These are phyloP conservation scores for Lepidiolamprologus cunningtoni DNA, from an alignment of 2,113 vertebrate genomes.

Conservation along the genomic window DNA sequence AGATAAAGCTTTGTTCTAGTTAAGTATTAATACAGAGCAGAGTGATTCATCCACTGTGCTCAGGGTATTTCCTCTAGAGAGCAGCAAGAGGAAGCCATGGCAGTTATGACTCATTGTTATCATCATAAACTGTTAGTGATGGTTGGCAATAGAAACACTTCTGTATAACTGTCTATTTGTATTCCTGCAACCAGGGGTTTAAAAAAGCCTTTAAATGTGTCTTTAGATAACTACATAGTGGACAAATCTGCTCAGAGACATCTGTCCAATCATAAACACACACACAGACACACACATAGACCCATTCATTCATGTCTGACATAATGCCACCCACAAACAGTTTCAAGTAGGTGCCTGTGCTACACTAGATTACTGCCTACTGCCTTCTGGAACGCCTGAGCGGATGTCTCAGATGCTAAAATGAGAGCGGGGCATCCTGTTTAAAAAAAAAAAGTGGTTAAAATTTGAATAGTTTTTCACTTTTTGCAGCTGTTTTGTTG, in stretches of 20 bases:
- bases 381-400: background rate
- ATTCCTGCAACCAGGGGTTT: background rate
- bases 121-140: background rate
- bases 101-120: background rate
- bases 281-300: background rate
- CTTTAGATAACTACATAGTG: background rate
- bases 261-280: background rate
- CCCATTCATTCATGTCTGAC: background rate
- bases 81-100: conserved; percentile 30
- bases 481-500: background rate
- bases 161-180: background rate
- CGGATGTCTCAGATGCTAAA: background rate
- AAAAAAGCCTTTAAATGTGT: background rate
- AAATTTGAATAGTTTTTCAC: background rate
- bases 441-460: background rate
- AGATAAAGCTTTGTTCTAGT: conserved; percentile 39
- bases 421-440: background rate
- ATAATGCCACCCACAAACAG: background rate
- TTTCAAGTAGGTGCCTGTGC: conserved; percentile 8
- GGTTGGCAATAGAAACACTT: background rate
- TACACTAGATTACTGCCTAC: background rate
- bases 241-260: background rate
- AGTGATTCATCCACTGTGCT: conserved; percentile 39
- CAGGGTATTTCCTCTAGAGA: conserved; percentile 6
- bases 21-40: conserved; percentile 24